These are phyloP conservation scores for Agrochola circellaris DNA, from an alignment of 2,888 invertebrate genomes.

Conservation along the genomic window DNA sequence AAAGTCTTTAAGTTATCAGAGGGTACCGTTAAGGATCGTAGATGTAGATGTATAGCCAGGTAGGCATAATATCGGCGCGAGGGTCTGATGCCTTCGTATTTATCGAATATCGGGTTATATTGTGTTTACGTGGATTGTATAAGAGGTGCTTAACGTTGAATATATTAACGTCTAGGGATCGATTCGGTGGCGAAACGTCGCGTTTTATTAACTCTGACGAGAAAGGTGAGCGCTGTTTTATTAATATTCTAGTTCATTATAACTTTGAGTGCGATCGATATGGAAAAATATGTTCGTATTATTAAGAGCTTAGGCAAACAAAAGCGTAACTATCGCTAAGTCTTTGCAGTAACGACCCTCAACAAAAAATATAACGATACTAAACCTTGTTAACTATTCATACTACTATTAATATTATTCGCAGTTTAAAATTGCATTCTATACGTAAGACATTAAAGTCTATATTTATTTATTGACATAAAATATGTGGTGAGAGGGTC, in stretches of 20 bases:
- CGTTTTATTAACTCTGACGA: constrained; percentile 73
- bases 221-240: constrained; percentile 60
- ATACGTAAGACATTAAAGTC: constrained; percentile 71
- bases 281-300: constrained; percentile 60
- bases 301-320: constrained; percentile 63
- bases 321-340: constrained; percentile 73
- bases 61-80: constrained; percentile 53
- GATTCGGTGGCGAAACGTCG: constrained; percentile 71
- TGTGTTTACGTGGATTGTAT: constrained; percentile 80
- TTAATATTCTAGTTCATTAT: constrained; percentile 55
- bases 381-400: constrained; percentile 81
- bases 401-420: constrained; percentile 67
- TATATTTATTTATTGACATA: constrained; percentile 73
- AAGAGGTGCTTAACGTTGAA: constrained; percentile 84
- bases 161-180: constrained; percentile 83
- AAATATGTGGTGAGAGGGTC: constrained; percentile 81
- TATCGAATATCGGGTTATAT: constrained; percentile 80
- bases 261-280: constrained; percentile 39
- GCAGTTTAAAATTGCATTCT: constrained; percentile 70
- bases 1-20: constrained; percentile 90
- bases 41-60: constrained; percentile 61
- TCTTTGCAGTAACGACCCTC: constrained; percentile 81
- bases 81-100: constrained; percentile 76
- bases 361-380: constrained; percentile 78
- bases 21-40: constrained; percentile 79